These are phyloP conservation scores for Zoanthus sansibaricus DNA, from an alignment of 92 coral and sea anemone genomes.

Conservation along the genomic window DNA sequence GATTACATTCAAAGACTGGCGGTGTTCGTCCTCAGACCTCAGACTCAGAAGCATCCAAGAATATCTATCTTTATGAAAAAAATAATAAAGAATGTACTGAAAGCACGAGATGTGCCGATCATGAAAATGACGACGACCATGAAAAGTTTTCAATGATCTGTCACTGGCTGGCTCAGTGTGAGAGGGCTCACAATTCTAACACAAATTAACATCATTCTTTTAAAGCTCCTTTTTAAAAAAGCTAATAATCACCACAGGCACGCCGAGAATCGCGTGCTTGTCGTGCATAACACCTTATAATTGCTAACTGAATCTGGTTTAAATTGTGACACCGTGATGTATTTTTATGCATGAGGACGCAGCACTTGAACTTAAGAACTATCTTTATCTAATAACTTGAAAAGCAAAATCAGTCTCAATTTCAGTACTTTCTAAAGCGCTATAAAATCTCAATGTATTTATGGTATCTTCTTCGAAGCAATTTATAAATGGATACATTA, in stretches of 20 bases:
- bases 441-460: not conserved
- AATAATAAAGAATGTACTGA: not conserved
- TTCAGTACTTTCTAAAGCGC: not conserved
- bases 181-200: not conserved
- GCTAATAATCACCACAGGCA: not conserved
- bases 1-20: not conserved
- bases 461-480: not conserved
- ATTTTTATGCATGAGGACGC: not conserved
- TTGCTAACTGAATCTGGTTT: not conserved
- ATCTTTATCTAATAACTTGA: not conserved
- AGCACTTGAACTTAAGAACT: not conserved
- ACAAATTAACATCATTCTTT: not conserved
- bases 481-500: not conserved
- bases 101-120: not conserved
- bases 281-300: not conserved
- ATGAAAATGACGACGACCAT: not conserved
- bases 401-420: not conserved
- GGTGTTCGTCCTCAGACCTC: slow-evolving; percentile 27
- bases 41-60: not conserved
- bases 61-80: not conserved
- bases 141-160: slow-evolving; percentile 30
- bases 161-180: slow-evolving; percentile 39
- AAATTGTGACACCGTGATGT: not conserved
- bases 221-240: not conserved
- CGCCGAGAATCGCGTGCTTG: not conserved